Evolutionary conservation across 2,888 invertebrate species (phyloP), one percentile per base, ranked within the genome.

Genomic region (Drosophila recens): DNA sequence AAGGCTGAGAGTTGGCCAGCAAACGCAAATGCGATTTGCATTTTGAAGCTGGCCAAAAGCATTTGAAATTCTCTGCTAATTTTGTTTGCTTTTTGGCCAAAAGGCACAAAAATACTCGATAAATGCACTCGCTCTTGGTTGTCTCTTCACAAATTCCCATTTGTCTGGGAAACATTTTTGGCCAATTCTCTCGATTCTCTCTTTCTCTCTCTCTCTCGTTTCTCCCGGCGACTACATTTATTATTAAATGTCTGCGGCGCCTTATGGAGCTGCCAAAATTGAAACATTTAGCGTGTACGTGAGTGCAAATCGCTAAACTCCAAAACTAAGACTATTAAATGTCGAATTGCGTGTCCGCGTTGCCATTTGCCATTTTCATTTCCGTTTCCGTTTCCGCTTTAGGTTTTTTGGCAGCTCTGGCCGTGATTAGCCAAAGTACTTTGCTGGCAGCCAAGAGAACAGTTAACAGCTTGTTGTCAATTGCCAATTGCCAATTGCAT

Each of bases 371-470:
- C 40, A 40, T 40, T 40, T 27, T 33, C 30, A 72, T 71, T 77
- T 87, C 81, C 87, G 45, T 42, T 72, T 76, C 87, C 87, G 67
- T 23, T 54, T 76, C 87, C 87, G 67, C 17, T 54, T 64, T 62
- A 67, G 63, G 42, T 49, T 49, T 75, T 57, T 52, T 53, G 59
- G 63, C 78, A 72, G 66, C 63, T 61, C 63, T 70, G 62, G 58
- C 62, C 69, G 75, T 80, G 90, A 90, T 89, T 90, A 86, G 87
- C 88, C 69, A 72, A 82, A 82, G 80, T 78, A 80, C 68, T 80
- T 78, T 65, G 68, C 56, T 70, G 64, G 71, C 69, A 71, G 59
- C 53, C 54, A 27, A 45, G 9, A 33, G 67, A 65, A 59, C 9
- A 15, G 57, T 57, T 63, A 56, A 43, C 20, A 9, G 56, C 30